phyloP scores from a whole-genome alignment of 2,888 invertebrate genomes.

The Chaetogeoica ovagalla region DNA sequence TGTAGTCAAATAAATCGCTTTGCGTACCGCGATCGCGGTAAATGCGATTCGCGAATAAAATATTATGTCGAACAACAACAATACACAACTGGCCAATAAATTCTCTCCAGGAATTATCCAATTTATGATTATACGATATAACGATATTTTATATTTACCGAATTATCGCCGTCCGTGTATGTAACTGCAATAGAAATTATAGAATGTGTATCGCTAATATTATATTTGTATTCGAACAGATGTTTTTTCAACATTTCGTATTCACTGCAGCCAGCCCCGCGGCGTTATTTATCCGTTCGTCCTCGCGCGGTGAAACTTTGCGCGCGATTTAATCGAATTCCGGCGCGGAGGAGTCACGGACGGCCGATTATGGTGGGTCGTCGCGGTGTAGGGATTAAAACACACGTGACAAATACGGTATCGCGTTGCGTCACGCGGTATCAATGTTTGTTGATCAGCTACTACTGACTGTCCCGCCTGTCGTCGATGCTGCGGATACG shows the following conservation, averaged over 20 bases:
- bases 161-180: too few relatives aligned
- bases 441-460: conserved; percentile 21
- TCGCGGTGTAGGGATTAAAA: neutral
- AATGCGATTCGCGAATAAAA: too few relatives aligned
- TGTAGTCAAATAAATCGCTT: too few relatives aligned
- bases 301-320: neutral
- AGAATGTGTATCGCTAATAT: too few relatives aligned
- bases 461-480: neutral
- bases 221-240: neutral
- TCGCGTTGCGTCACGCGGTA: neutral
- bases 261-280: conserved; percentile 14
- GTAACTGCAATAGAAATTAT: neutral
- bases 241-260: conserved; percentile 35
- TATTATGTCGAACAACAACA: too few relatives aligned
- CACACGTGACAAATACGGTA: conserved; percentile 28
- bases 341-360: neutral
- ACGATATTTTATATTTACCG: too few relatives aligned
- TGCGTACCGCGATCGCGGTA: too few relatives aligned
- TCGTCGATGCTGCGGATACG: too few relatives aligned
- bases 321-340: conserved; percentile 41
- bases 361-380: neutral
- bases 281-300: neutral
- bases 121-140: too few relatives aligned
- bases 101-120: too few relatives aligned
- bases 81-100: too few relatives aligned